Conservation (phyloP, 2,888 invertebrate genomes). For the Abrostola triplasia region DNA sequence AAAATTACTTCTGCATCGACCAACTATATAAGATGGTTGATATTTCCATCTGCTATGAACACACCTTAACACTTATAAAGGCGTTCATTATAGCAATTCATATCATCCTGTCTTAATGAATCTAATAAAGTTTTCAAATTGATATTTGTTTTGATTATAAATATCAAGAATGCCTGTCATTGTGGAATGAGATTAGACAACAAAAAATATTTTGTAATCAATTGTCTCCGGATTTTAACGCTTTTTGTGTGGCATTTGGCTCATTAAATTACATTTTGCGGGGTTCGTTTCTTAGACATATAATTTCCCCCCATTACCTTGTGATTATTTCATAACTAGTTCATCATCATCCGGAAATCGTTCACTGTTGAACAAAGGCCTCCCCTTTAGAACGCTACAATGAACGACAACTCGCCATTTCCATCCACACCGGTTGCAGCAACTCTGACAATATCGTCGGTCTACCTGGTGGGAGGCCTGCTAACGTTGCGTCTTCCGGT, state of each 20-base stretch:
- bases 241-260: background rate
- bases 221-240: background rate
- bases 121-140: constrained; percentile 43
- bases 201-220: background rate
- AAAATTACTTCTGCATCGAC: background rate
- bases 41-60: constrained; percentile 10
- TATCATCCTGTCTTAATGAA: constrained; percentile 48
- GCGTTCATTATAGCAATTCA: constrained; percentile 54
- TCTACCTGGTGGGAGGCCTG: too few relatives aligned
- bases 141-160: constrained; percentile 48
- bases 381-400: too few relatives aligned
- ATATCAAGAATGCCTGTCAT: constrained; percentile 8
- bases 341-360: too few relatives aligned
- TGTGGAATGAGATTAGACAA: background rate
- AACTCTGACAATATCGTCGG: too few relatives aligned
- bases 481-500: too few relatives aligned
- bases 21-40: background rate
- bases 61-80: constrained; percentile 24
- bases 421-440: too few relatives aligned
- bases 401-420: too few relatives aligned
- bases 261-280: background rate
- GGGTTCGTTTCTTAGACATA: too few relatives aligned
- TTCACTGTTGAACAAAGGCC: too few relatives aligned
- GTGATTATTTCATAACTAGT: too few relatives aligned
- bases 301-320: too few relatives aligned